Evolutionary conservation across 2,113 vertebrate species (phyloP).

Genomic region (Labrus mixtus): DNA sequence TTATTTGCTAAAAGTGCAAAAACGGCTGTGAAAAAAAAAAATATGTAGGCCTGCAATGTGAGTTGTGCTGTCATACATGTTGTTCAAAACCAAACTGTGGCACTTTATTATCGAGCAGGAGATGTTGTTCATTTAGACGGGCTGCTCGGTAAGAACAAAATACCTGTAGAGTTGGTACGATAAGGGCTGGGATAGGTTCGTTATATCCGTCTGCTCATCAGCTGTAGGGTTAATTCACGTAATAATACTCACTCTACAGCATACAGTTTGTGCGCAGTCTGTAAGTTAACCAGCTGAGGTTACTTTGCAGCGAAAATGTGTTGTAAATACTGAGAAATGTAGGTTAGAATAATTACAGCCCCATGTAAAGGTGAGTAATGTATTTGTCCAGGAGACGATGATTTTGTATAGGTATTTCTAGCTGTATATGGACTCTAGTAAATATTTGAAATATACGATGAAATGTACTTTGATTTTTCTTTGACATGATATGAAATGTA

Average conservation of each 20-base stretch:
- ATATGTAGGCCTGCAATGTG: slow-evolving; percentile 59
- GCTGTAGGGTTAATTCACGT: slow-evolving; percentile 58
- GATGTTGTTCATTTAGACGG: slow-evolving; percentile 51
- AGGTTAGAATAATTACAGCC: slow-evolving; percentile 91
- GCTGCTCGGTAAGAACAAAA: slow-evolving; percentile 63
- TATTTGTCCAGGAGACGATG: slow-evolving; percentile 93
- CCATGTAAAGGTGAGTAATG: slow-evolving; percentile 89
- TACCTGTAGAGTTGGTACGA: slow-evolving; percentile 59
- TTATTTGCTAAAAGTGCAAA: slow-evolving; percentile 21
- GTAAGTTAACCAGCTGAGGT: slow-evolving; percentile 63
- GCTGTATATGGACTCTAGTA: slow-evolving; percentile 98
- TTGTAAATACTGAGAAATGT: slow-evolving; percentile 89
- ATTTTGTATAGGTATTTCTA: slow-evolving; percentile 99
- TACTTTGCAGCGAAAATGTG: slow-evolving; percentile 74
- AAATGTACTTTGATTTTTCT: slow-evolving; percentile 91
- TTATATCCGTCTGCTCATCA: slow-evolving; percentile 48
- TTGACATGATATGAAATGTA: slow-evolving; percentile 89
- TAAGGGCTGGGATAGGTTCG: slow-evolving; percentile 21
- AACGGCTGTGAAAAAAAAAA: slow-evolving; percentile 38
- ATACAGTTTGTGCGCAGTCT: slow-evolving; percentile 65
- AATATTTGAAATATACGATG: slow-evolving; percentile 98
- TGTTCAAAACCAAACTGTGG: slow-evolving; percentile 85
- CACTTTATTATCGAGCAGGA: slow-evolving; percentile 85
- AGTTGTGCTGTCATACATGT: slow-evolving; percentile 68
- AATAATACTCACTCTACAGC: slow-evolving; percentile 66